Percentiles rank a stretch among this genome's conserved stretches.
These are phyloP conservation scores for Suncus etruscus DNA, from an alignment of 2,113 vertebrate genomes.

Conservation along the genomic window DNA sequence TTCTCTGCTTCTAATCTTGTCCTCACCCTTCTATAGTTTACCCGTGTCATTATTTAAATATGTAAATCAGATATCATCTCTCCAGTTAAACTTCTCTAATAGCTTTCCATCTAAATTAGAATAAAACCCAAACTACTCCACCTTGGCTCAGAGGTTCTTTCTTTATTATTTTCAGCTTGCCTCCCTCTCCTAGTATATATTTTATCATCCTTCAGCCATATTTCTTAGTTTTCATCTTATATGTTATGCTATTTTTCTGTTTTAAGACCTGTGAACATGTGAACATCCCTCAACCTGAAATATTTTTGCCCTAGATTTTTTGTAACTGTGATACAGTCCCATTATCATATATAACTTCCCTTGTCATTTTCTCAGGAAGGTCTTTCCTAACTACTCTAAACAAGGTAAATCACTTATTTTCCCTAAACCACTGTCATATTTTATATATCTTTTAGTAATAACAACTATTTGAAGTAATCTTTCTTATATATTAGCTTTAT, in stretches of 20 bases:
- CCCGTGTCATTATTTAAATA: background rate
- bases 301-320: slow-evolving; percentile 33
- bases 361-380: slow-evolving; percentile 29
- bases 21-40: background rate
- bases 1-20: background rate
- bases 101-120: background rate
- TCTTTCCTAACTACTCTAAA: slow-evolving; percentile 24
- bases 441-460: background rate
- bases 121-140: slow-evolving; percentile 23
- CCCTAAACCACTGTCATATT: slow-evolving; percentile 22
- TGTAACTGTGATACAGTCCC: background rate
- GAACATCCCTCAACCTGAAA: slow-evolving; percentile 2
- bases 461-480: slow-evolving; percentile 43
- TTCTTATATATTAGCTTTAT: slow-evolving; percentile 35
- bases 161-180: background rate
- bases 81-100: background rate
- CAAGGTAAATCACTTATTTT: slow-evolving; percentile 21
- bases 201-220: background rate
- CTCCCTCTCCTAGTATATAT: background rate
- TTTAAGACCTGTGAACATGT: slow-evolving; percentile 29
- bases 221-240: slow-evolving; percentile 35
- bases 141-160: background rate
- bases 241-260: background rate
- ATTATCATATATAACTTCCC: slow-evolving; percentile 39
- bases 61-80: slow-evolving; percentile 29